Conservation (phyloP, 2,888 invertebrate genomes). For the Entomobrya multifasciata region DNA sequence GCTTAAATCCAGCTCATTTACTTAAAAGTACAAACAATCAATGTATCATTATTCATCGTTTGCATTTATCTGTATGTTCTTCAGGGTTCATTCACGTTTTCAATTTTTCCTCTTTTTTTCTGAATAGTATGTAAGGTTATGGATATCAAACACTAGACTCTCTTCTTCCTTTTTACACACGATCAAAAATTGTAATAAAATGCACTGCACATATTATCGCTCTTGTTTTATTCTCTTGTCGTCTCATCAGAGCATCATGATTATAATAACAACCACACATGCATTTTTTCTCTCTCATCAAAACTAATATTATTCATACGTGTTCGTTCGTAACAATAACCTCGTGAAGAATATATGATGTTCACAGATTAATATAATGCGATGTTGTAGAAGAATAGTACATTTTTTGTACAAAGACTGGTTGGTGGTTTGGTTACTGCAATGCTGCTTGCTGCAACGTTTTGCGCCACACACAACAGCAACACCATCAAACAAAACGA, state of each 20-base stretch:
- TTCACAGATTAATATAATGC: constrained; percentile 53
- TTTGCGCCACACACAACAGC: constrained; percentile 2
- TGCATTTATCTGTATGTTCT: no score
- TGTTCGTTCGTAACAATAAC: constrained; percentile 47
- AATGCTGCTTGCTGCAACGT: constrained; percentile 19
- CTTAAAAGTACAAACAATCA: no score
- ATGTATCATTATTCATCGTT: no score
- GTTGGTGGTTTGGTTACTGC: constrained; percentile 35
- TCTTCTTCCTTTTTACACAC: constrained; percentile 25
- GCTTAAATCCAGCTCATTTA: no score
- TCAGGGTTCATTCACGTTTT: constrained; percentile 65
- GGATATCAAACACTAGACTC: constrained; percentile 17
- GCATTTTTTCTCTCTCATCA: constrained; percentile 34
- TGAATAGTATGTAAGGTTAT: constrained; percentile 46
- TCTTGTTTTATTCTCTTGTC: neutral
- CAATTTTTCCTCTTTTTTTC: constrained; percentile 10
- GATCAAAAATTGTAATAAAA: neutral
- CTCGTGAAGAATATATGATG: constrained; percentile 34
- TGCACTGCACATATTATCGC: constrained; percentile 3
- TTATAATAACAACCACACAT: constrained; percentile 45
- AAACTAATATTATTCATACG: constrained; percentile 18
- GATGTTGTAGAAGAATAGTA: neutral
- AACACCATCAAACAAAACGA: constrained; percentile 59
- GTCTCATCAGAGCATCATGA: neutral
- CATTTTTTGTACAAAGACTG: neutral